Conservation (phyloP, 2,113 vertebrate genomes). For the Poicephalus gulielmi region DNA sequence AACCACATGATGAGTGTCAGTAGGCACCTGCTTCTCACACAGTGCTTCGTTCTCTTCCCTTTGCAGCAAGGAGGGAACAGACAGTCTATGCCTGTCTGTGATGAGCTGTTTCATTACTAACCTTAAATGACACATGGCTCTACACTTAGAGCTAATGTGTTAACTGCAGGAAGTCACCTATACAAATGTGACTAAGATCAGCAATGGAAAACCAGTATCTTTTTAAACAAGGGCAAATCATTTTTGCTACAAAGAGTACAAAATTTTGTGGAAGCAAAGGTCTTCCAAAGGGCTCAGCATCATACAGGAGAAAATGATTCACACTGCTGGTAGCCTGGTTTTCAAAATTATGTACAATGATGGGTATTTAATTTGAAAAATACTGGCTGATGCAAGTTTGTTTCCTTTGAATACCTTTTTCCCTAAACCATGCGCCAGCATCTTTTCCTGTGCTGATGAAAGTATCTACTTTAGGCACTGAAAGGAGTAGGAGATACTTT, state of each 20-base stretch:
- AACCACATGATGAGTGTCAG: rapidly evolving
- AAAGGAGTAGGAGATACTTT: constrained; percentile 20
- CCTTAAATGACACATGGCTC: neutral
- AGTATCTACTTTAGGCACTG: neutral
- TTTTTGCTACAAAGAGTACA: neutral
- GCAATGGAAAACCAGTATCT: neutral
- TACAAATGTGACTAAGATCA: neutral
- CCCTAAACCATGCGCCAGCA: neutral
- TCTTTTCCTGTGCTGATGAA: neutral
- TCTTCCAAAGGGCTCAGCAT: constrained; percentile 9
- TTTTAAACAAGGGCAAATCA: neutral
- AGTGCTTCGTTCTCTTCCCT: neutral
- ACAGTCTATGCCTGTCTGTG: neutral
- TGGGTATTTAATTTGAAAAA: neutral
- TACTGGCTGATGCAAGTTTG: neutral
- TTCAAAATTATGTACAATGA: neutral
- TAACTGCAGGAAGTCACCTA: neutral
- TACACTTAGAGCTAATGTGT: neutral
- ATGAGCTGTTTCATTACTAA: neutral
- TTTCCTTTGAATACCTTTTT: neutral
- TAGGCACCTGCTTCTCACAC: neutral
- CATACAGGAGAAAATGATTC: neutral
- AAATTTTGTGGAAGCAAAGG: neutral
- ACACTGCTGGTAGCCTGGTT: neutral
- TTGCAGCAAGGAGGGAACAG: neutral